These are phyloP conservation scores for Gopherus evgoodei DNA, from an alignment of 2,113 vertebrate genomes.

Conservation along the genomic window DNA sequence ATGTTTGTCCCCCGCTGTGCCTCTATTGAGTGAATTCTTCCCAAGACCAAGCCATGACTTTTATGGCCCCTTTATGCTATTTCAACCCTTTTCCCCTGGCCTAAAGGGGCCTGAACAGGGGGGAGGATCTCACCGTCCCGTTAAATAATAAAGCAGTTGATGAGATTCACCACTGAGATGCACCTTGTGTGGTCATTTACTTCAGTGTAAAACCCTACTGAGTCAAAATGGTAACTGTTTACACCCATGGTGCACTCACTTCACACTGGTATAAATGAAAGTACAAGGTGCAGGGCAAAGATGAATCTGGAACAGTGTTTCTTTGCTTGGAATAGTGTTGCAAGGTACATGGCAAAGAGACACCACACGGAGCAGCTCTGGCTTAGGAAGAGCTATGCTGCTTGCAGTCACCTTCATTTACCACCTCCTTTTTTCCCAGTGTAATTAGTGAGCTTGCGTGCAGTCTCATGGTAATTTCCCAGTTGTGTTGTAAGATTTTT, in stretches of 20 bases:
- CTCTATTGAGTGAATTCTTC: not conserved
- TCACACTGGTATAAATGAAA: not conserved
- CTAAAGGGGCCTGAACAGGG: not conserved
- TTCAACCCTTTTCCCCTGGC: not conserved
- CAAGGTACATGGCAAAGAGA: not conserved
- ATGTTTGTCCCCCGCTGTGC: too few relatives aligned
- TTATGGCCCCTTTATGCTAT: not conserved
- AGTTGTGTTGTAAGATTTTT: constrained; percentile 50
- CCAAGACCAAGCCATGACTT: not conserved
- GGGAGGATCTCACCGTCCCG: not conserved
- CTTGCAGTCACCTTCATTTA: constrained; percentile 13
- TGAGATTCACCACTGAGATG: not conserved
- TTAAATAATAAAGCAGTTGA: not conserved
- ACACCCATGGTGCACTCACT: not conserved
- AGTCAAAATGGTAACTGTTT: not conserved
- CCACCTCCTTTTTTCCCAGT: not conserved
- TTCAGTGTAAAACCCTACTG: not conserved
- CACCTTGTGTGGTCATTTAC: not conserved
- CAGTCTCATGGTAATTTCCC: constrained; percentile 66
- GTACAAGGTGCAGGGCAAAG: not conserved
- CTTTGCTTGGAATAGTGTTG: not conserved
- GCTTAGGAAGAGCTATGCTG: constrained; percentile 9
- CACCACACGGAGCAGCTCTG: not conserved
- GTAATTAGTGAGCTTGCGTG: constrained; percentile 24
- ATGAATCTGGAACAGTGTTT: not conserved